Base-by-base conservation (phyloP, 2,888 invertebrate species). In the Zygothrica quintamaculata region DNA sequence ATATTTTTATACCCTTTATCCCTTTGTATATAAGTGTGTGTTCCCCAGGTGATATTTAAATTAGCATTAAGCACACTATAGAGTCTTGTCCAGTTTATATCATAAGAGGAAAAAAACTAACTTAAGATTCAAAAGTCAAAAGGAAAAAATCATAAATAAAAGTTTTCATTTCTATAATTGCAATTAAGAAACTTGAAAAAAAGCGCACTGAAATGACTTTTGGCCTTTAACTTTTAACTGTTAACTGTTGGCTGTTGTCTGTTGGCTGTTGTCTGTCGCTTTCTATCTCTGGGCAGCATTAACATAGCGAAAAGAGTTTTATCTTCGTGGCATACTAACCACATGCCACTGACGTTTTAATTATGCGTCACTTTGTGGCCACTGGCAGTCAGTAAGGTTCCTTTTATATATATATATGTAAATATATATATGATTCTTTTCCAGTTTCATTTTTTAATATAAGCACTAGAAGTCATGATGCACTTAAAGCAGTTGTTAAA, bases 331-430 rank as follows among this genome's bases (percentile, higher is more conserved):
- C 58, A 78, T 64, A 57, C 55, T 65, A 58, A 60, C 60, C 82
- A 72, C 74, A 82, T 82, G 84, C 68, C 84, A 65, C 84, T 82
- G 84, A 84, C 84, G 67, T 80, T 80, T 80, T 80, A 82, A 80
- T 80, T 80, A 80, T 80, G 84, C 84, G 67, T 68, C 84, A 72
- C 62, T 74, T 77, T 81, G 76, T 65, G 65, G 73, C 60, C 64
- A 73, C 25, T 42, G 55, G 57, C 53, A 61, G 55, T 64, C 42
- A 44, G 51, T 42, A 47, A 9, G 48, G 44, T 40, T 39, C 13
- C 9, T 26, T 47, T n/a, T n/a, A 37, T n/a, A n/a, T 39, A 44
- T 53, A 40, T 53, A 25, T 36, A 29, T 12, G 9, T 9, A 13
- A 12, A 31, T n/a, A 52, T 51, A 44, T 51, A 47, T 53, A 5